Percentiles rank a stretch among this genome's conserved stretches.
Conservation (phyloP, 2,888 invertebrate species). For the Leptothorax acervorum region DNA sequence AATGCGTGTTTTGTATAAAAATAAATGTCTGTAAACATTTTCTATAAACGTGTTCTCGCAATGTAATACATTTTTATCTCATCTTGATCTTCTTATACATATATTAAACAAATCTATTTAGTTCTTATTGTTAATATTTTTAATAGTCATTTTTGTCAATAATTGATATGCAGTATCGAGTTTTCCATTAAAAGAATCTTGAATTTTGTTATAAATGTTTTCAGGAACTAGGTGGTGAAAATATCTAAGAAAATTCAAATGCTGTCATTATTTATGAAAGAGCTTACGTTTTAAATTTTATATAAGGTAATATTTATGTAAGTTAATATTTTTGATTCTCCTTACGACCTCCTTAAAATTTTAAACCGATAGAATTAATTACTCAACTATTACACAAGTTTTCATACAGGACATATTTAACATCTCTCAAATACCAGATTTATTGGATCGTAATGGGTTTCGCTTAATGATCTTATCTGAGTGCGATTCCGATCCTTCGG, state of each 20-base stretch:
- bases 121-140: neutral
- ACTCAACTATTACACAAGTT: neutral
- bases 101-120: neutral
- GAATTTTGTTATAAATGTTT: too few species aligned
- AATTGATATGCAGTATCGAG: too few species aligned
- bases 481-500: neutral
- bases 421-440: neutral
- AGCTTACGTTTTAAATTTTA: too few species aligned
- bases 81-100: neutral
- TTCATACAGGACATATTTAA: neutral
- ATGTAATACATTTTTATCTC: neutral
- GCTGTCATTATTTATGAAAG: too few species aligned
- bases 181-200: too few species aligned
- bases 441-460: neutral
- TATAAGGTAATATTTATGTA: too few species aligned
- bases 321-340: too few species aligned
- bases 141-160: neutral
- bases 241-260: too few species aligned
- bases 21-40: slow-evolving; percentile 58
- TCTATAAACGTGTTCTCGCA: neutral
- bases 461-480: neutral
- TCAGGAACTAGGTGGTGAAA: too few species aligned
- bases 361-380: neutral
- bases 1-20: slow-evolving; percentile 75
- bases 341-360: neutral